Conservation (phyloP, 2,113 vertebrate species). For the Tiliqua scincoides region DNA sequence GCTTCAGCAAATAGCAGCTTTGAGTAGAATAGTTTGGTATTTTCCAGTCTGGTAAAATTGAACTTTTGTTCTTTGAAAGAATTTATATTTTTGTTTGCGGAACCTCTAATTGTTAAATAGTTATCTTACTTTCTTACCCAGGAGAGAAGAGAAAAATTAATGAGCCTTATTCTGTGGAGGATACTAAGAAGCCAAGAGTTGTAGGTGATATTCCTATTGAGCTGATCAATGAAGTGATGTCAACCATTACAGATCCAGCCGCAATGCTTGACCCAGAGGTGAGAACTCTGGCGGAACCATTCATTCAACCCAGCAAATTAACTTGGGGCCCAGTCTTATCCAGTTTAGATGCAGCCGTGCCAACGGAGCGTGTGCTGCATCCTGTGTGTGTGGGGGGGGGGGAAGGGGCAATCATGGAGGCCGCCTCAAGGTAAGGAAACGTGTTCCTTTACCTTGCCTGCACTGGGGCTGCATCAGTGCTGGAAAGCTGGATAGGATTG, state of each 20-base stretch:
- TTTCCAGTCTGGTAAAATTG: background rate
- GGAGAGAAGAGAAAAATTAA: constrained; percentile 93
- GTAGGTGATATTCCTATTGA: constrained; percentile 97
- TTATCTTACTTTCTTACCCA: constrained; percentile 55
- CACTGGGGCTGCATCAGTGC: too few species aligned
- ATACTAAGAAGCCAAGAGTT: constrained; percentile 88
- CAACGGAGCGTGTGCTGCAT: too few species aligned
- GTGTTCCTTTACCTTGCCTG: too few species aligned
- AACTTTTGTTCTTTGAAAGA: background rate
- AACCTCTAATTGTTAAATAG: constrained; percentile 10
- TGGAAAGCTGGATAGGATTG: too few species aligned
- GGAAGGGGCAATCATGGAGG: too few species aligned
- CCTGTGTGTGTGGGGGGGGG: too few species aligned
- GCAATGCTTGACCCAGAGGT: constrained; percentile 91
- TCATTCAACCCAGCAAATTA: background rate
- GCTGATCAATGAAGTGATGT: constrained; percentile 97
- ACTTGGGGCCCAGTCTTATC: too few species aligned
- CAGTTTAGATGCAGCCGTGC: background rate
- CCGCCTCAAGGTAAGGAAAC: too few species aligned
- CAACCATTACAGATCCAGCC: constrained; percentile 94
- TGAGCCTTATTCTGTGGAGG: constrained; percentile 86
- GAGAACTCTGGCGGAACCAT: constrained; percentile 49
- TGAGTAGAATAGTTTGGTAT: background rate
- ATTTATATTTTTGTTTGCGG: background rate
- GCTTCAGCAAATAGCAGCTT: background rate